These are phyloP conservation scores for Elegia similella DNA, from an alignment of 2,888 invertebrate genomes.

Conservation along the genomic window DNA sequence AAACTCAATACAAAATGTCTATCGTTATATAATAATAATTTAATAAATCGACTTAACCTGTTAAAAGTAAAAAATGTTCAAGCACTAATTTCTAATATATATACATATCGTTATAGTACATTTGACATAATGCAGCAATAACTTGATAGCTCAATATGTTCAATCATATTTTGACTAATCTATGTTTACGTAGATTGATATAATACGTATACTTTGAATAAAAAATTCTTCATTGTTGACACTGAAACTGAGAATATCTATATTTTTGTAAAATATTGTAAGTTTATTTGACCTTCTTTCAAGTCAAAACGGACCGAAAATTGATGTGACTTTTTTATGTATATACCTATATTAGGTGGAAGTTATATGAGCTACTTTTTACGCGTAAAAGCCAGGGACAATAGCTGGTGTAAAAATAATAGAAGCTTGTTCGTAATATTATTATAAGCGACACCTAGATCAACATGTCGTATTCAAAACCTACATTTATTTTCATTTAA, in stretches of 20 bases:
- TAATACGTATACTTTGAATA: not conserved
- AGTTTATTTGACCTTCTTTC: not conserved
- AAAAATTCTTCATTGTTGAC: too few species aligned
- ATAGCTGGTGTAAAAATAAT: not conserved
- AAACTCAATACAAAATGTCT: not conserved
- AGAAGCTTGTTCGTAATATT: too few species aligned
- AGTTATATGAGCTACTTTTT: not conserved
- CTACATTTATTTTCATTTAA: not conserved
- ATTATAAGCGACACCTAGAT: not conserved
- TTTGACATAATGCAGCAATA: not conserved
- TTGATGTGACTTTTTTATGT: too few species aligned
- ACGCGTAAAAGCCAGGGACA: too few species aligned
- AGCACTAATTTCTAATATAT: not conserved
- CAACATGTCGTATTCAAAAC: not conserved
- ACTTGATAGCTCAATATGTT: not conserved
- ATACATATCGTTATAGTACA: not conserved
- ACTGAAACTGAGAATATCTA: too few species aligned
- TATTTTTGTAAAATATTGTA: too few species aligned
- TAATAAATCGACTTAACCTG: conserved; percentile 1
- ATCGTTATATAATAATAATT: not conserved
- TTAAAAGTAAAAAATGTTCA: conserved; percentile 13
- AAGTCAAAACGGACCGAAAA: too few species aligned
- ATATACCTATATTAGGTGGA: not conserved
- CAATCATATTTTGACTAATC: not conserved
- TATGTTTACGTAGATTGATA: not conserved